Conservation (phyloP, 1,140 invertebrate genomes). For the Drosophila repletoides region DNA sequence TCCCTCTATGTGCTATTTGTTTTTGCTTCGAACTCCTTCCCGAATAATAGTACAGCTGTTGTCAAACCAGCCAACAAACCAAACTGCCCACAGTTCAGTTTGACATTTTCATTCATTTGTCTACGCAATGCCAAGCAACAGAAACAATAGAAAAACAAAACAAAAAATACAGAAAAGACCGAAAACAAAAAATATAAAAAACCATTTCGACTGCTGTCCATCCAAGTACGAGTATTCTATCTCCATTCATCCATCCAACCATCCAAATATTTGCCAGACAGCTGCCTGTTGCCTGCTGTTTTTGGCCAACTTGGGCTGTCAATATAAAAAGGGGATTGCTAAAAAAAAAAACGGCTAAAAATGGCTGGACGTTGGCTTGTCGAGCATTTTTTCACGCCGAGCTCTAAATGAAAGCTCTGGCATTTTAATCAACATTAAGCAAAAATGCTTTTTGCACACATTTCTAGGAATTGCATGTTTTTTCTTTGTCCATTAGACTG, state of each 20-base stretch:
- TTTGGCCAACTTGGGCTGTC: constrained; percentile 68
- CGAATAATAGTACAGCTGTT: background rate
- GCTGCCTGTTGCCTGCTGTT: constrained; percentile 62
- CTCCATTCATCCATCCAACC: constrained; percentile 8
- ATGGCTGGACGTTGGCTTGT: constrained; percentile 68
- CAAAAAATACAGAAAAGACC: constrained; percentile 9
- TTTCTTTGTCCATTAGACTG: constrained; percentile 50
- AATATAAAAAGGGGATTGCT: constrained; percentile 41
- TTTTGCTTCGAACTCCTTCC: no score
- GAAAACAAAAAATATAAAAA: constrained; percentile 4
- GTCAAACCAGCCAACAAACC: constrained; percentile 18
- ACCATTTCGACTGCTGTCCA: constrained; percentile 62
- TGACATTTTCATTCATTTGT: constrained; percentile 81
- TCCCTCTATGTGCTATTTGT: no score
- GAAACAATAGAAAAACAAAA: constrained; percentile 18
- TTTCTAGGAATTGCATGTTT: constrained; percentile 39
- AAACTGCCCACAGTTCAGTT: constrained; percentile 48
- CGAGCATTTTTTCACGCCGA: constrained; percentile 70
- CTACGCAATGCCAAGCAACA: constrained; percentile 60
- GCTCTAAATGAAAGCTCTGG: constrained; percentile 59
- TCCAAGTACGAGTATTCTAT: constrained; percentile 34
- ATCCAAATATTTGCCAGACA: constrained; percentile 64
- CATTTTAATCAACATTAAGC: constrained; percentile 81
- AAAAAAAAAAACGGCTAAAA: constrained; percentile 23
- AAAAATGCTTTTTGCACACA: constrained; percentile 79